Evolutionary conservation across 2,113 vertebrate species (phyloP).

Genomic region (Chaenocephalus aceratus): DNA sequence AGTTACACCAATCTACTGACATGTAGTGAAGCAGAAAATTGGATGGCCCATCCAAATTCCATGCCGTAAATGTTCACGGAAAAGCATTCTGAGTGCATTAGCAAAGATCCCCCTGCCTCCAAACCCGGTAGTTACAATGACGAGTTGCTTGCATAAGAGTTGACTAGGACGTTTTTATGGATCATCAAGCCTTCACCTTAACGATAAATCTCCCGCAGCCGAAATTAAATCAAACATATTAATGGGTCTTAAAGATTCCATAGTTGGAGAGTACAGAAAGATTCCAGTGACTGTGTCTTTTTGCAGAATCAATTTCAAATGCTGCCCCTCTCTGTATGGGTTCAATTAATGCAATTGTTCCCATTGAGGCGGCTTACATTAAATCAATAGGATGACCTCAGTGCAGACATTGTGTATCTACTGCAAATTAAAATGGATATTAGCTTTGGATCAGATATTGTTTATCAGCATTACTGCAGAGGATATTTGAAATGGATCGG

Average conservation of each 20-base stretch:
- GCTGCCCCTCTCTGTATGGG: constrained; percentile 26
- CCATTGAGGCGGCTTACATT: constrained; percentile 48
- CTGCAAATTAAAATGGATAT: constrained; percentile 73
- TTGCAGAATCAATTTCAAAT: constrained; percentile 63
- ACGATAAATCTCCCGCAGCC: constrained; percentile 23
- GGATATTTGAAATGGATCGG: constrained; percentile 41
- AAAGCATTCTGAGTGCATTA: constrained; percentile 22
- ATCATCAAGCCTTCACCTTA: constrained; percentile 45
- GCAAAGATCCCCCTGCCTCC: constrained; percentile 18
- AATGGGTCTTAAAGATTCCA: constrained; percentile 55
- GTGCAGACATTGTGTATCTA: constrained; percentile 51
- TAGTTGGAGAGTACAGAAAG: constrained; percentile 8
- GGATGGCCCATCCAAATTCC: constrained; percentile 50
- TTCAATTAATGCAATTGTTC: constrained; percentile 57
- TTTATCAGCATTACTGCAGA: constrained; percentile 61
- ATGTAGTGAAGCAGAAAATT: constrained; percentile 65
- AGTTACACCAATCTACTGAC: constrained; percentile 29
- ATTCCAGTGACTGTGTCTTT: constrained; percentile 26
- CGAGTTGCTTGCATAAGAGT: constrained; percentile 41
- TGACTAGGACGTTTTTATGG: constrained; percentile 36
- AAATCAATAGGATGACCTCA: constrained; percentile 73
- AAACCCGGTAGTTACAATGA: constrained; percentile 37
- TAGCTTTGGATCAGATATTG: constrained; percentile 58
- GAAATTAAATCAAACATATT: constrained; percentile 42
- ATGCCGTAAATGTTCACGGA: constrained; percentile 17